Base-by-base conservation (phyloP, 2,888 invertebrate species). In the Lingula anatina region DNA sequence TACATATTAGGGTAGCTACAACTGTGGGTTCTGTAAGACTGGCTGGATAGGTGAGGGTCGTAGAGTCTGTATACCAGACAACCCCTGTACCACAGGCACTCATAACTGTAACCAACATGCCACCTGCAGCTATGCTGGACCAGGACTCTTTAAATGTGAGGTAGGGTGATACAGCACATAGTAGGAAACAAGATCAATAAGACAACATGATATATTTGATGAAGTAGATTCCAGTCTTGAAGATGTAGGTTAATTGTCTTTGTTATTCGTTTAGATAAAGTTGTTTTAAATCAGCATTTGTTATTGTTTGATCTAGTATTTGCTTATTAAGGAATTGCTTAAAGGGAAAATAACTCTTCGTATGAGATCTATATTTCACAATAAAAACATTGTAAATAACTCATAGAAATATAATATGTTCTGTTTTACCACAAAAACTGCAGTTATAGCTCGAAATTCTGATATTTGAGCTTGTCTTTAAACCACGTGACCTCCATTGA, bases 1-100 rank as follows among this genome's bases (percentile, higher is more conserved):
- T 66, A 56, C 49, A 53, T 53, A 43, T n/a, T n/a, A n/a, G n/a
- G n/a, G n/a, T n/a, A n/a, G n/a, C n/a, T n/a, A n/a, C n/a, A n/a
- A n/a, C n/a, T 69, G 68, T 56, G 65, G 66, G 21, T 55, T 58
- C 45, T 69, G 68, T 51, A 55, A 57, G 36, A 54, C 59, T 18
- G 65, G 67, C 5, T 68, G 62, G 47, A 58, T 64, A 27, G 65
- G 67, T 1, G 59, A 59, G 9, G 50, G 57, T 21, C 47, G 47
- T 36, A 49, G 57, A 24, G 64, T 62, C 7, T 69, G 68, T 53
- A 56, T 61, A 27, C 51, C 54, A 1, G 60, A 61, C 25, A 55
- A 67, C 48, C 61, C 60, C 56, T 68, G 68, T 54, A 26, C n/a
- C 20, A 61, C 60, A 9, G 61, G 59, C 2, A 46, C 53, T 18